Base-by-base conservation (phyloP, 2,888 invertebrate species). In the Caenorhabditis drosophilae region DNA sequence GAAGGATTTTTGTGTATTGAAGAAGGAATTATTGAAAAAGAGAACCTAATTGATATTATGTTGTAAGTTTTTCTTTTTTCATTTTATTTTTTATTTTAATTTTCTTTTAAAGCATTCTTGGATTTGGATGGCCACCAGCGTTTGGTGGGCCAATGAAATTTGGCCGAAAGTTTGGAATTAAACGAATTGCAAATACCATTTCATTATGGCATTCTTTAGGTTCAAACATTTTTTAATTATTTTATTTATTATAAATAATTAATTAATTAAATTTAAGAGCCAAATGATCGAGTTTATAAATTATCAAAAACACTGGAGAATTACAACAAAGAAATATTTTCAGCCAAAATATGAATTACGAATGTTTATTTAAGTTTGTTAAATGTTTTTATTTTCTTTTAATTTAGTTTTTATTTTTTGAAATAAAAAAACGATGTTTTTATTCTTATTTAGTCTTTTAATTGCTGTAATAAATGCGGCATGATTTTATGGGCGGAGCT, bases 1-100 rank as follows among this genome's bases (percentile, higher is more conserved):
- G 78, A 78, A 54, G 76, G 72, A 12, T 71, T 66, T 48, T 58
- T 68, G 22, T 72, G 73, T 23, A 41, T 78, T 25, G 76, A 78
- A 49, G 74, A 76, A 36, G 70, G 68, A 18, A 71, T 78, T 12
- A 75, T 76, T 25, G 67, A 62, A 2, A 63, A 67, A 18, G 70
- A 64, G 12, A 48, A 50, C 7, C 54, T 73, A 9, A 73, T 78
- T 48, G 78, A 78, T 53, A 70, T 78, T 23, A 76, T 78, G 76
- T 75, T 75, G 78, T 75, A 36, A 59, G 73, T 67, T 25, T 4
- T 12, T 20, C 23, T 18, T 6, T 12, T 11, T 4, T 15, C 9
- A 31, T 54, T 26, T 38, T 11, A 18, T 38, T 35, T 38, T 15
- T 1, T 35, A 44, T 27, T 26, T 26, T 41, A 31, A 16, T 40